Conservation (phyloP, 1,140 invertebrate genomes). For the Drosophila arizonae region DNA sequence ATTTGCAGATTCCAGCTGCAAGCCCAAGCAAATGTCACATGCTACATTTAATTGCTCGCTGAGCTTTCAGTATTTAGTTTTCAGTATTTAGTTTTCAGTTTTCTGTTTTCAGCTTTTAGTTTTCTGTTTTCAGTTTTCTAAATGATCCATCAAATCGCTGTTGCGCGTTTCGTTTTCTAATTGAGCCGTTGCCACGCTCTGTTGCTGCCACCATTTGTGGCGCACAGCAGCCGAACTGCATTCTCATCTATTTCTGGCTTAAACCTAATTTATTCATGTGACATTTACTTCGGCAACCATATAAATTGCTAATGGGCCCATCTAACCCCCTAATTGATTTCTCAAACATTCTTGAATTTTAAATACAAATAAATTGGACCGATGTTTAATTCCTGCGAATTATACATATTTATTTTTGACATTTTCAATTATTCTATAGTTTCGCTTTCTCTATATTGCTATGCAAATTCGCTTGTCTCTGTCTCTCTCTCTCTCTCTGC, state of each 20-base stretch:
- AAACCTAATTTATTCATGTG: not conserved
- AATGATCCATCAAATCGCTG: constrained; percentile 26
- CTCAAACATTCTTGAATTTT: too few relatives aligned
- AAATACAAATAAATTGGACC: too few relatives aligned
- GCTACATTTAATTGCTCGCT: constrained; percentile 15
- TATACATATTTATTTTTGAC: too few relatives aligned
- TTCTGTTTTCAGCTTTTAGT: constrained; percentile 6
- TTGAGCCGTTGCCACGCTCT: constrained; percentile 40
- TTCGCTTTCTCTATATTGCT: not conserved
- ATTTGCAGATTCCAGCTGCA: not conserved
- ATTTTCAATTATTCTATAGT: too few relatives aligned
- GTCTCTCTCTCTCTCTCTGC: not conserved
- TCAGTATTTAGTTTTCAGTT: not conserved
- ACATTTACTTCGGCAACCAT: not conserved
- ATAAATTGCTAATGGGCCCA: not conserved
- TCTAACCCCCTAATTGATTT: too few relatives aligned
- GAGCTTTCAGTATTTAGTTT: not conserved
- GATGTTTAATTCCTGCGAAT: too few relatives aligned
- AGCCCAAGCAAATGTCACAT: constrained; percentile 18
- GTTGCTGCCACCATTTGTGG: constrained; percentile 22
- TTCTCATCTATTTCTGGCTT: not conserved
- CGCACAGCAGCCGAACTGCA: constrained; percentile 5
- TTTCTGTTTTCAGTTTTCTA: constrained; percentile 8
- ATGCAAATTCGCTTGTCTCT: not conserved
- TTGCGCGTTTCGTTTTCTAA: constrained; percentile 39